Evolutionary conservation across 2,888 invertebrate genomes (phyloP).

Genomic region (Petrolisthes manimaculis): DNA sequence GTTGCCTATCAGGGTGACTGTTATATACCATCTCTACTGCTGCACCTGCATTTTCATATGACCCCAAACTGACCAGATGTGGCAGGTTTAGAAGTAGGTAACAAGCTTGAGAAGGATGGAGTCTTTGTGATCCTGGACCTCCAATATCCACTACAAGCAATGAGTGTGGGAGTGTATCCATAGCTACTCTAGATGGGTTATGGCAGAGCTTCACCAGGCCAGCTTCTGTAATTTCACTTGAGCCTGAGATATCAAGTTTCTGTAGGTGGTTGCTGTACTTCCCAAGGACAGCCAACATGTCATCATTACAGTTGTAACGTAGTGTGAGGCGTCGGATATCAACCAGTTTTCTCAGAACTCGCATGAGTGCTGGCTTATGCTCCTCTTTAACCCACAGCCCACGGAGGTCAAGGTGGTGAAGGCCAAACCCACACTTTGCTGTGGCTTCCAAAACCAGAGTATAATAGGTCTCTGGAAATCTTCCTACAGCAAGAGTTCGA

Average conservation of each 20-base stretch:
- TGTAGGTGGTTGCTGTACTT: constrained; percentile 58
- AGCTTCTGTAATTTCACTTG: constrained; percentile 51
- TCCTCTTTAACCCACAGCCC: constrained; percentile 59
- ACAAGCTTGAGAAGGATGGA: constrained; percentile 36
- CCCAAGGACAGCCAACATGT: constrained; percentile 56
- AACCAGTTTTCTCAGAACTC: constrained; percentile 38
- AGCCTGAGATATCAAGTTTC: constrained; percentile 60
- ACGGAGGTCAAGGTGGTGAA: constrained; percentile 57
- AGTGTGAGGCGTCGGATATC: constrained; percentile 52
- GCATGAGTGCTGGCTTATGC: constrained; percentile 49
- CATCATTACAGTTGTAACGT: constrained; percentile 62
- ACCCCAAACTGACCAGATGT: constrained; percentile 58
- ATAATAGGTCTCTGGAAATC: constrained; percentile 63
- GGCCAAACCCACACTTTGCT: constrained; percentile 45
- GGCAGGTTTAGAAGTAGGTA: constrained; percentile 54
- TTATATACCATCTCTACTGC: constrained; percentile 43
- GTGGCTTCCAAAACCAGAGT: constrained; percentile 50
- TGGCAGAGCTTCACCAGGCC: constrained; percentile 52
- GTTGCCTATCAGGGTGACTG: constrained; percentile 33
- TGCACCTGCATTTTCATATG: constrained; percentile 56
- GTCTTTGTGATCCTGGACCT: constrained; percentile 57
- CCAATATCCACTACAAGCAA: constrained; percentile 63
- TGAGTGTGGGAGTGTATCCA: constrained; percentile 29
- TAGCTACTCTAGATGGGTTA: constrained; percentile 42
- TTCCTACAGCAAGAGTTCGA: constrained; percentile 44